Evolutionary conservation across 2,113 vertebrate species (phyloP), one percentile per base, ranked within the genome.

Genomic region (Microtus richardsoni): DNA sequence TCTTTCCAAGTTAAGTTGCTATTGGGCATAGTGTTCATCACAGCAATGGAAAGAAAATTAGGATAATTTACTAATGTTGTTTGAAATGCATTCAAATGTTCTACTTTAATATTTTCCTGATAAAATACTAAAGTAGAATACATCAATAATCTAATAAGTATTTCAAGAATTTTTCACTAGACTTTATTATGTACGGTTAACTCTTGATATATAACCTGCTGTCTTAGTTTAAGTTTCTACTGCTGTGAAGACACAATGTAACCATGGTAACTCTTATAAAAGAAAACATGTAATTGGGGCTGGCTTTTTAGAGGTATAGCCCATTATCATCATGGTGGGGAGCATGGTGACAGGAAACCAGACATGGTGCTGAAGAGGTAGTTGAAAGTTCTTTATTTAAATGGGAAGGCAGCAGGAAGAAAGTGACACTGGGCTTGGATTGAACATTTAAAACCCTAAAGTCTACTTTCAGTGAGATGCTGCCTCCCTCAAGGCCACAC

Each of bases 111-210:
- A 4, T 52, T 14, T 83, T 1, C 13, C 6, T 88, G 26, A 83
- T 58, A 91, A 92, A 94, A 88, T 88, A 17, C 30, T 58, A 58
- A 19, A 19, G 54, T 62, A 92, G 80, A 78, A 85, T 78, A 28
- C 14, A 83, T 91, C 36, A 21, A 36, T 82, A 12, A 78, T 92
- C 13, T 74, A 66, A 58, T 4, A 78, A 77, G 77, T 41, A 73
- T 54, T 83, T 80, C n/a, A 94, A 74, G 78, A 87, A 83, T 3
- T 73, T 89, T 83, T 89, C n/a, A 77, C 39, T 82, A 70, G 36
- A 89, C 12, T 94, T 26, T 10, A 3, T n/a, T 66, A 82, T 94
- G 58, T 85, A 85, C 24, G 77, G 13, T 73, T 82, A 92, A 82
- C 13, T 90, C 47, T 73, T 94, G 39, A 8, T 86, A 13, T 14